Evolutionary conservation across 2,113 vertebrate genomes (phyloP).

Genomic region (Forbesichthys agassizii): DNA sequence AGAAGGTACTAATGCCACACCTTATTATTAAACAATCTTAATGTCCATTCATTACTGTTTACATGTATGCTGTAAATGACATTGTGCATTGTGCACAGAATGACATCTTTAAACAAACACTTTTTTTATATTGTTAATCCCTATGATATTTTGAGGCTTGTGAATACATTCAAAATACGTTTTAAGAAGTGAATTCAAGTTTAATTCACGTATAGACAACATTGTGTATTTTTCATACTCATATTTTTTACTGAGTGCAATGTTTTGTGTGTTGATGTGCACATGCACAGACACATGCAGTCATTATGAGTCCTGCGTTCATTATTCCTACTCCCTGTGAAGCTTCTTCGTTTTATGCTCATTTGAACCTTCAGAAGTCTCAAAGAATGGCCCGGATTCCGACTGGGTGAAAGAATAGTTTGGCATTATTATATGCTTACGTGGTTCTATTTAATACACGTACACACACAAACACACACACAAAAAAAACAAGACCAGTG

Average conservation of each 20-base stretch:
- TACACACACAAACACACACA: neutral
- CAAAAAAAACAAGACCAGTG: neutral
- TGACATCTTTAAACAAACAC: too few species aligned
- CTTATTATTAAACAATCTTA: too few species aligned
- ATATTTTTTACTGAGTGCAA: neutral
- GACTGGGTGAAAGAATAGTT: neutral
- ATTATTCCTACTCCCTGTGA: neutral
- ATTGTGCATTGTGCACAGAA: too few species aligned
- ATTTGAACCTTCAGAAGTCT: neutral
- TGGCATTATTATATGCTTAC: constrained; percentile 6
- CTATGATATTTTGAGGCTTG: too few species aligned
- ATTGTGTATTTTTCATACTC: constrained; percentile 29
- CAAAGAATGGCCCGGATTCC: neutral
- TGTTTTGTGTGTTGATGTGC: neutral
- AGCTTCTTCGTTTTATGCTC: constrained; percentile 6
- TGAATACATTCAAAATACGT: too few species aligned
- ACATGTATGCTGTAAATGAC: too few species aligned
- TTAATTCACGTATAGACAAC: constrained; percentile 28
- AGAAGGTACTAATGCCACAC: too few species aligned
- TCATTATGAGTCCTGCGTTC: neutral
- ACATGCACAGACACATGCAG: neutral
- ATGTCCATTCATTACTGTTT: too few species aligned
- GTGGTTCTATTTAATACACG: neutral
- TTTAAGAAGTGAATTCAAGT: too few species aligned
- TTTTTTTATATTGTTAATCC: too few species aligned